Evolutionary conservation across 2,113 vertebrate genomes (phyloP).

Genomic region (Elgaria multicarinata): DNA sequence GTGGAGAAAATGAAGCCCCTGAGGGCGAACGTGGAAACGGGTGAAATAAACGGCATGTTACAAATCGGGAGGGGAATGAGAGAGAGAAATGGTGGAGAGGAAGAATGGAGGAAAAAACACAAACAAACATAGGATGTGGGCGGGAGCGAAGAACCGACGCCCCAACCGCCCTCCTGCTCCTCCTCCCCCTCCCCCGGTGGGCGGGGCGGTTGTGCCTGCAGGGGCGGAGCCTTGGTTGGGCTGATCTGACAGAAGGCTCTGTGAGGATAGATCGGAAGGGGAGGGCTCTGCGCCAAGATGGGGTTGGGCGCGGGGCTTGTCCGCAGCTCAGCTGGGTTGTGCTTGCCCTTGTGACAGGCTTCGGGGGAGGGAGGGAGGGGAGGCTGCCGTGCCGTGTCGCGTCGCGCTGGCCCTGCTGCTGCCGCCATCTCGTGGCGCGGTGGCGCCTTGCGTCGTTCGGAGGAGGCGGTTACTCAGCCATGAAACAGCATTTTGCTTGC

Average conservation of each 20-base stretch:
- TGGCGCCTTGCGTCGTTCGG: neutral
- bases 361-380: neutral
- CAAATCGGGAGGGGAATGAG: no score
- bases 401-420: no score
- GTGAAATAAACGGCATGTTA: neutral
- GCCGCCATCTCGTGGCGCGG: no score
- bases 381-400: no score
- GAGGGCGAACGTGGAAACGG: neutral
- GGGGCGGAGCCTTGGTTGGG: neutral
- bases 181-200: neutral
- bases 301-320: neutral
- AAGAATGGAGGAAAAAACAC: neutral
- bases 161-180: neutral
- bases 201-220: neutral
- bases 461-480: neutral
- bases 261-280: neutral
- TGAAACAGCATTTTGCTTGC: neutral
- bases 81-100: neutral
- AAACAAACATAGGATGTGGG: neutral
- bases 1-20: neutral
- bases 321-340: neutral
- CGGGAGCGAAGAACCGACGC: fast-evolving
- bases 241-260: neutral
- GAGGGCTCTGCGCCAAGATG: neutral
- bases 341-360: neutral